A percentile compares a stretch with the other conserved stretches of the same genome.
Evolutionary conservation across 2,888 invertebrate species (phyloP).

Genomic region (Melanchra persicariae): DNA sequence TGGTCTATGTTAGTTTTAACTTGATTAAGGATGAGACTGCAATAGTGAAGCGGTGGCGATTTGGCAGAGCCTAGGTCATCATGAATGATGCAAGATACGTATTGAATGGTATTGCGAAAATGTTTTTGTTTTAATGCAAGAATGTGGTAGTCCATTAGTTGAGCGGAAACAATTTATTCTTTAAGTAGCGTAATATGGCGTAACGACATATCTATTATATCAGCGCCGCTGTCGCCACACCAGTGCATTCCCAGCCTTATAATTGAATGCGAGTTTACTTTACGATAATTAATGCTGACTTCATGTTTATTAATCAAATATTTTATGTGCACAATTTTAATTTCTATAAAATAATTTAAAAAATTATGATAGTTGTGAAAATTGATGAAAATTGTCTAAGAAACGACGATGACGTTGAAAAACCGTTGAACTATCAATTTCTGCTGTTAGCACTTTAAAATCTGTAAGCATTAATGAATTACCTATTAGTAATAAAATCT

Average conservation of each 20-base stretch:
- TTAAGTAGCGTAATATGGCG: conserved; percentile 20
- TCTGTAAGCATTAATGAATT: not conserved
- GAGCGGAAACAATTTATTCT: conserved; percentile 37
- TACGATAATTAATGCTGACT: conserved; percentile 44
- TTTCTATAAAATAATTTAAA: not conserved
- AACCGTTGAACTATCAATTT: not conserved
- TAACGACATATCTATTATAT: conserved; percentile 24
- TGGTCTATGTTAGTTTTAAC: conserved; percentile 50
- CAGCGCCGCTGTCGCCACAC: conserved; percentile 39
- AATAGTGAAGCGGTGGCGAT: conserved; percentile 23
- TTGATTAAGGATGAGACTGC: conserved; percentile 24
- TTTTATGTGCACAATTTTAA: conserved; percentile 15
- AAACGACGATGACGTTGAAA: not conserved
- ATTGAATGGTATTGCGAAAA: not conserved
- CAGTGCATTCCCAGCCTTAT: conserved; percentile 47
- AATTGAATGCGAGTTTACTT: conserved; percentile 38
- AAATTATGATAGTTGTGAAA: not conserved
- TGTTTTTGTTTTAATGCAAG: conserved; percentile 20
- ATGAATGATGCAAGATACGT: not conserved
- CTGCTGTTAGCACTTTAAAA: not conserved
- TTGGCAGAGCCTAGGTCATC: not conserved
- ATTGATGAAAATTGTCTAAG: no score
- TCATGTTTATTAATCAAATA: conserved; percentile 41
- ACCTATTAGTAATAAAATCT: conserved; percentile 8
- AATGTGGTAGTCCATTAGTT: conserved; percentile 27